phyloP scores from a whole-genome alignment of 2,888 invertebrate species.

The Hirtodrosophila duncani region DNA sequence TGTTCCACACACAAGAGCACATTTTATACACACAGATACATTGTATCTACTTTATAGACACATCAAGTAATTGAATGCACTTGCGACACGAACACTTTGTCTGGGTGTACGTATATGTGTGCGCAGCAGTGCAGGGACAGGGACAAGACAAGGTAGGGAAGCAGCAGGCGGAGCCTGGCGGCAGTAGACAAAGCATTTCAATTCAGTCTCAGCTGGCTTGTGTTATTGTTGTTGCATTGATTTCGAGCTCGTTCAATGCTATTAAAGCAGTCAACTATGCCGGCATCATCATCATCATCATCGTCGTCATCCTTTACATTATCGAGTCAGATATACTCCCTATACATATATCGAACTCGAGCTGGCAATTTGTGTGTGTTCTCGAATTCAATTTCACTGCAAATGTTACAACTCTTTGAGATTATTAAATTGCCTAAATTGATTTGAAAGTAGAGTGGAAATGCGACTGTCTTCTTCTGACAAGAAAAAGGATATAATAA shows the following conservation, averaged over 20 bases:
- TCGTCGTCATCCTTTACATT: constrained; percentile 7
- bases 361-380: constrained; percentile 13
- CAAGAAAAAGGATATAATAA: no score
- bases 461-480: no score
- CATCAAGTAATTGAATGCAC: constrained; percentile 70
- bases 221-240: constrained; percentile 36
- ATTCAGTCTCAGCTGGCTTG: constrained; percentile 32
- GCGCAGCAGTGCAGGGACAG: no score
- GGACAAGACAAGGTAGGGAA: no score
- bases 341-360: no score
- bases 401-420: no score
- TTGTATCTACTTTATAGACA: constrained; percentile 49
- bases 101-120: no score
- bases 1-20: constrained; percentile 10
- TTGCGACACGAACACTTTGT: no score
- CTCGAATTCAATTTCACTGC: constrained; percentile 1
- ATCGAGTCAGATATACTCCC: no score
- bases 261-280: constrained; percentile 56
- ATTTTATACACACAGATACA: constrained; percentile 43
- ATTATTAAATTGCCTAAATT: no score
- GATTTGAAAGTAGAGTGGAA: no score
- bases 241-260: constrained; percentile 49
- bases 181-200: constrained; percentile 6
- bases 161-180: no score
- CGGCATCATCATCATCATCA: constrained; percentile 15